Base-by-base conservation (phyloP, 2,113 vertebrate species). In the Prionailurus bengalensis region DNA sequence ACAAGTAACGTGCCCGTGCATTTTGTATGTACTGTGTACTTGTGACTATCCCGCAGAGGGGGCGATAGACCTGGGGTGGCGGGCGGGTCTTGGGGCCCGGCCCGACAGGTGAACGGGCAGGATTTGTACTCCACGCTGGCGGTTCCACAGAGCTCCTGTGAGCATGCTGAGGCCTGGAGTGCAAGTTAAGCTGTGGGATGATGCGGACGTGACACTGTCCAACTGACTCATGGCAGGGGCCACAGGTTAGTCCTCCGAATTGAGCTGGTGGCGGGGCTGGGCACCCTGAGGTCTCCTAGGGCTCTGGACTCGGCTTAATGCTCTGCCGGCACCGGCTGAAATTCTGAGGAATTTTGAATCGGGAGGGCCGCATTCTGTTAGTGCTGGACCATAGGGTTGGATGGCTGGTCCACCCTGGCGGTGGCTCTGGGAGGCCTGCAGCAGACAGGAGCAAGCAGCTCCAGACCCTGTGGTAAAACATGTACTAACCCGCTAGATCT, bases 11-110 rank as follows among this genome's bases (percentile, higher is more conserved):
- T 71, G 61, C 66, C 61, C 31, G 15, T 51, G 42, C 11, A 17
- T 70, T 48, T 48, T 0, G 0, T 19, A 0, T 45, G 48, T 33
- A 9, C 31, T 5, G 17, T 45, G n/a, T 29, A 58, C 11, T 58
- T 36, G 53, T 36, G 33, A 17, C 2, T 27, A 21, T 4, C 55
- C 81, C 33, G 82, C 36, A 12, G 45, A 33, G 11, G 9, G 21
- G 7, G 1, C 8, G 21, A 3, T 3, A 48, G 39, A 31, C 27
- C 3, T 11, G 36, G 21, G 27, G 45, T 17, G 74, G 45, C 2
- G 31, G 42, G 27, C 3, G 15, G 74, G 45, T 51, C 11, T 14
- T 10, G 21, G 71, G 36, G 70, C 4, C 11, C 71, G 14, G 36
- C 19, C n/a, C 10, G 1, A 36, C 70, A 23, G 73, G 39, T 25